Conservation (phyloP, 2,888 invertebrate species). For the Bibio marci region DNA sequence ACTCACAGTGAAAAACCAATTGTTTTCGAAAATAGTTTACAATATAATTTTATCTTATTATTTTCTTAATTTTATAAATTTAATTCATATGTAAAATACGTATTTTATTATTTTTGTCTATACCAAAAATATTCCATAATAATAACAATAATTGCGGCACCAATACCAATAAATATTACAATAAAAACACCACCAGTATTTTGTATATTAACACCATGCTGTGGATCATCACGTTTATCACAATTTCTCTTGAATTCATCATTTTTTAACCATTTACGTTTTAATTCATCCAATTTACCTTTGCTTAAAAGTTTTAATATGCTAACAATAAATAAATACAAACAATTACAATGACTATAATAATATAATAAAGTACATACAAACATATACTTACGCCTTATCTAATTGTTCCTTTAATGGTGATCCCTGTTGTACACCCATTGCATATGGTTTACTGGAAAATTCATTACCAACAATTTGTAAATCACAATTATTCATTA, state of each 20-base stretch:
- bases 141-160: constrained; percentile 75
- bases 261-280: constrained; percentile 92
- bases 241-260: constrained; percentile 63
- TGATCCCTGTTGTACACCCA: constrained; percentile 92
- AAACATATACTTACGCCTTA: constrained; percentile 60
- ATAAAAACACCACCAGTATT: constrained; percentile 98
- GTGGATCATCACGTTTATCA: constrained; percentile 79
- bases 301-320: constrained; percentile 87
- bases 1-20: too few species aligned
- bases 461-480: constrained; percentile 93
- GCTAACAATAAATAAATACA: constrained; percentile 43
- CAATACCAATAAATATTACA: constrained; percentile 90
- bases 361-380: too few species aligned
- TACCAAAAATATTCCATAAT: constrained; percentile 93
- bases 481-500: constrained; percentile 42
- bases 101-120: constrained; percentile 44
- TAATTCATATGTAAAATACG: too few species aligned
- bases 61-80: too few species aligned
- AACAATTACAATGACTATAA: too few species aligned
- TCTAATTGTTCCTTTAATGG: constrained; percentile 88
- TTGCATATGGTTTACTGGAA: constrained; percentile 90
- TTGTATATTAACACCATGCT: constrained; percentile 92
- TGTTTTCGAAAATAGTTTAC: too few species aligned
- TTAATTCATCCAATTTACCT: constrained; percentile 77
- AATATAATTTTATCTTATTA: too few species aligned